Percentiles rank a stretch among this genome's conserved stretches.
Evolutionary conservation across 1,140 invertebrate genomes (phyloP).

Genomic region (Eurosta solidaginis): DNA sequence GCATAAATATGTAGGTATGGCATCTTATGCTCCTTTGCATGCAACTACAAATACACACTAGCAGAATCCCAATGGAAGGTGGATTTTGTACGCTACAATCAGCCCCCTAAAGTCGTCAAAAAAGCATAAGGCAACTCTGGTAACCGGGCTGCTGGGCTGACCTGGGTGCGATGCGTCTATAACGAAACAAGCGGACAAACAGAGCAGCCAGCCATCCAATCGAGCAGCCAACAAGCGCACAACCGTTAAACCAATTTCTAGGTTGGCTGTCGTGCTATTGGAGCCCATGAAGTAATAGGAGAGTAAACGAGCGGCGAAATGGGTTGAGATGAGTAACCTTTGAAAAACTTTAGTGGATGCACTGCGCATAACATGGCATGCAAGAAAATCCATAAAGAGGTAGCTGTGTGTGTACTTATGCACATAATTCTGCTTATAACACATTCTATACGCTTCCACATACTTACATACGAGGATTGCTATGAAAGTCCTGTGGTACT

Average conservation of each 20-base stretch:
- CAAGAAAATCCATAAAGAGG: conserved; percentile 24
- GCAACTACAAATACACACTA: background rate
- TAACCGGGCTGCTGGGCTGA: background rate
- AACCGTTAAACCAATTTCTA: background rate
- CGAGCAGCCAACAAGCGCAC: background rate
- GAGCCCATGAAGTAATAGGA: conserved; percentile 15
- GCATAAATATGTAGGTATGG: too few species aligned
- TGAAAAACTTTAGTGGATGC: conserved; percentile 25
- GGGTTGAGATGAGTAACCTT: conserved; percentile 23
- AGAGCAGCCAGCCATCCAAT: background rate
- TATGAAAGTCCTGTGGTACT: too few species aligned
- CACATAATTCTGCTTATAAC: too few species aligned
- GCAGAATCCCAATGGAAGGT: background rate
- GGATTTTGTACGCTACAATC: background rate
- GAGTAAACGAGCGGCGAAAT: conserved; percentile 3
- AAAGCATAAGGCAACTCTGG: background rate
- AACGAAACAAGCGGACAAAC: background rate
- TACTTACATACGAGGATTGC: too few species aligned
- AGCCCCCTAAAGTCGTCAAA: background rate
- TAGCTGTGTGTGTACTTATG: background rate
- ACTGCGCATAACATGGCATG: conserved; percentile 11
- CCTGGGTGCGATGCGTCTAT: background rate
- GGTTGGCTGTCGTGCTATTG: background rate
- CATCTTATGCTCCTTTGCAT: too few species aligned
- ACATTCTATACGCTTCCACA: too few species aligned